phyloP scores from a whole-genome alignment of 53 echinoderm and acorn worm species.

The Antedon mediterranea region DNA sequence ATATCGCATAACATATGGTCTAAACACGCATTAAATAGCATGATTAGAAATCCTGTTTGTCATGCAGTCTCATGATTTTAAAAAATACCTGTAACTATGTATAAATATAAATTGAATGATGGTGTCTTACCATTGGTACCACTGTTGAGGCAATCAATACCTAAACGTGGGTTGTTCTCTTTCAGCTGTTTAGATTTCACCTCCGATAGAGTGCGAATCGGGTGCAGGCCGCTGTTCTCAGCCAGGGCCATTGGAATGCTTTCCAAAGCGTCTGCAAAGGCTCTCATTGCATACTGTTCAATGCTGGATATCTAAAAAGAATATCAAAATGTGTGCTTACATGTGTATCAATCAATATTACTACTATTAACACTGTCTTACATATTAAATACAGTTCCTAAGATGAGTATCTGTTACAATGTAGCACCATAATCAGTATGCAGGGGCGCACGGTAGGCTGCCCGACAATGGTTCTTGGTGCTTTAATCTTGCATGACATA shows the following conservation, averaged over 20 bases:
- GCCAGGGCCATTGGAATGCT: conserved; percentile 90
- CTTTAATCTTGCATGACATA: conserved; percentile 61
- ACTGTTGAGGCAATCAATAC: conserved; percentile 84
- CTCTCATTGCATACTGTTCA: conserved; percentile 98
- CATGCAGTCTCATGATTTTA: conserved; percentile 19
- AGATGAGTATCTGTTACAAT: not conserved
- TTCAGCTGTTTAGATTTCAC: conserved; percentile 92
- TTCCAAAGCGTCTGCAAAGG: conserved; percentile 82
- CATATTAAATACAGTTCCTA: not conserved
- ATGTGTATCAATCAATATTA: not conserved
- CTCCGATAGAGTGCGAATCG: conserved; percentile 81
- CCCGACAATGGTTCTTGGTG: conserved; percentile 75
- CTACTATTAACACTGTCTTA: not conserved
- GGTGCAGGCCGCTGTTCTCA: conserved; percentile 94
- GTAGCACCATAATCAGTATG: conserved; percentile 76
- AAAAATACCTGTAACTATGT: no score
- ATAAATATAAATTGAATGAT: no score
- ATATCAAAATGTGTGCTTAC: not conserved
- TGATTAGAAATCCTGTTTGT: conserved; percentile 70
- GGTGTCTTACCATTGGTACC: conserved; percentile 75
- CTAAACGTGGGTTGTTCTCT: conserved; percentile 85
- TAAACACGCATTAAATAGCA: conserved; percentile 11
- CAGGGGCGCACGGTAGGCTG: conserved; percentile 36
- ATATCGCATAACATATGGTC: conserved; percentile 65
- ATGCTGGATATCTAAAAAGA: conserved; percentile 78